These are phyloP conservation scores for Poeciliopsis presidionis DNA, from an alignment of 2,797 vertebrate genomes.

Conservation along the genomic window DNA sequence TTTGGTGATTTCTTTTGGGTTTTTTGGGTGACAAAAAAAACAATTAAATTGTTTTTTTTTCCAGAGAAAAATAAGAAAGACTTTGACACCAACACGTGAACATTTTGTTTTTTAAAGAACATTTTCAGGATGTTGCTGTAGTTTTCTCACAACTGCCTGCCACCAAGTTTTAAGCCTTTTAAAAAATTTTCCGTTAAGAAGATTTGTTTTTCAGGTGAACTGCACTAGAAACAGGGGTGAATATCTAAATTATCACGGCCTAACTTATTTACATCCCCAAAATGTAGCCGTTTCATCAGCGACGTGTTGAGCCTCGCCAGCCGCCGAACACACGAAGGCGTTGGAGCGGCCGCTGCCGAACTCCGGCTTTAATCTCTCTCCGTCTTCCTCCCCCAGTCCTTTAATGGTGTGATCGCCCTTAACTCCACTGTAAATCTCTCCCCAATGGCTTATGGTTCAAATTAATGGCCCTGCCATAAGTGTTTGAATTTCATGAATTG, in stretches of 20 bases:
- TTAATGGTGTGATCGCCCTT: slow-evolving; percentile 77
- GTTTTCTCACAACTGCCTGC: neutral
- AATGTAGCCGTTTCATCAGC: neutral
- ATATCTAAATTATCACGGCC: neutral
- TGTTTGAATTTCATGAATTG: slow-evolving; percentile 99
- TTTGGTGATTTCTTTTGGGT: neutral
- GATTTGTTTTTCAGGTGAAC: neutral
- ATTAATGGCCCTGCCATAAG: slow-evolving; percentile 92
- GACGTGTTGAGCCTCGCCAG: neutral
- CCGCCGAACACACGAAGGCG: slow-evolving; percentile 40
- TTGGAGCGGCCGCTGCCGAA: slow-evolving; percentile 25
- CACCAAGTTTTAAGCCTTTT: neutral
- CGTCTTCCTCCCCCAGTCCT: slow-evolving; percentile 59
- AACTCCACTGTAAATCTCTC: slow-evolving; percentile 89
- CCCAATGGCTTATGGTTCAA: slow-evolving; percentile 87
- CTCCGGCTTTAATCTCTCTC: slow-evolving; percentile 44
- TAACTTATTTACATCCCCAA: neutral
- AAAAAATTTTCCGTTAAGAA: neutral
- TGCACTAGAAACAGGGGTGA: neutral
- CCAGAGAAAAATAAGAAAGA: neutral
- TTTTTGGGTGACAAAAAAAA: too few species aligned
- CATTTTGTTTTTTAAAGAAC: neutral
- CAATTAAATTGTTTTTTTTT: neutral
- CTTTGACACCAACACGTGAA: neutral
- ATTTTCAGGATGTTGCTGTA: too few species aligned